Percentiles rank a stretch among this genome's conserved stretches.
These are phyloP conservation scores for Myiozetetes cayanensis DNA, from an alignment of 2,113 vertebrate species.

Conservation along the genomic window DNA sequence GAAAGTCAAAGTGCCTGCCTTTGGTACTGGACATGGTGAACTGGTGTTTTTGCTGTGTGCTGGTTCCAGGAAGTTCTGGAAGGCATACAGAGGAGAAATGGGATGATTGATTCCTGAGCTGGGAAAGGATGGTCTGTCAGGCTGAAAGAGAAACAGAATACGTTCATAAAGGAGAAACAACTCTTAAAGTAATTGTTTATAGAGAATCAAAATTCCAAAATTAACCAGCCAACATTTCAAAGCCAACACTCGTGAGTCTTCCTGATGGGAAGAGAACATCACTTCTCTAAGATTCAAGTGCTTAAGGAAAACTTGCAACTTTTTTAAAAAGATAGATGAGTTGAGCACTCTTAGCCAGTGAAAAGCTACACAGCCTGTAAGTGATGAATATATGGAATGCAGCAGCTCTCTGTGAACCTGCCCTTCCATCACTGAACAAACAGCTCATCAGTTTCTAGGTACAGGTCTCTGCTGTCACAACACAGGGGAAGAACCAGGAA, in stretches of 20 bases:
- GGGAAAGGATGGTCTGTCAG: constrained; percentile 69
- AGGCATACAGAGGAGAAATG: constrained; percentile 73
- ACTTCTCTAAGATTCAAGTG: neutral
- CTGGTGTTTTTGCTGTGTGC: constrained; percentile 25
- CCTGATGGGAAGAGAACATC: neutral
- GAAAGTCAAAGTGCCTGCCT: constrained; percentile 59
- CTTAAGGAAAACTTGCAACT: neutral
- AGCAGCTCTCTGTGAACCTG: neutral
- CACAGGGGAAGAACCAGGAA: neutral
- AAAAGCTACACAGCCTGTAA: neutral
- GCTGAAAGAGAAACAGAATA: constrained; percentile 39
- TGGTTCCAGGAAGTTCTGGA: constrained; percentile 68
- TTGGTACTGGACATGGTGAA: constrained; percentile 66
- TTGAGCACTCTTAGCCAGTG: neutral
- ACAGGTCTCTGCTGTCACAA: too few species aligned
- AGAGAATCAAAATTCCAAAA: neutral
- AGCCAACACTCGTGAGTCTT: neutral
- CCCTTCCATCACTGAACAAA: neutral
- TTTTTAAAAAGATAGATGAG: rapidly evolving
- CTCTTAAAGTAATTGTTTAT: neutral
- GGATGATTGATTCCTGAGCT: constrained; percentile 70
- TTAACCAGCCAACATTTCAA: neutral
- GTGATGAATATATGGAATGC: neutral
- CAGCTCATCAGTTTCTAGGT: neutral
- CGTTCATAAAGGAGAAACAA: neutral